Percentiles rank a stretch among this genome's conserved stretches.
Evolutionary conservation across 2,797 vertebrate genomes (phyloP).

Genomic region (Myotis pilosus): DNA sequence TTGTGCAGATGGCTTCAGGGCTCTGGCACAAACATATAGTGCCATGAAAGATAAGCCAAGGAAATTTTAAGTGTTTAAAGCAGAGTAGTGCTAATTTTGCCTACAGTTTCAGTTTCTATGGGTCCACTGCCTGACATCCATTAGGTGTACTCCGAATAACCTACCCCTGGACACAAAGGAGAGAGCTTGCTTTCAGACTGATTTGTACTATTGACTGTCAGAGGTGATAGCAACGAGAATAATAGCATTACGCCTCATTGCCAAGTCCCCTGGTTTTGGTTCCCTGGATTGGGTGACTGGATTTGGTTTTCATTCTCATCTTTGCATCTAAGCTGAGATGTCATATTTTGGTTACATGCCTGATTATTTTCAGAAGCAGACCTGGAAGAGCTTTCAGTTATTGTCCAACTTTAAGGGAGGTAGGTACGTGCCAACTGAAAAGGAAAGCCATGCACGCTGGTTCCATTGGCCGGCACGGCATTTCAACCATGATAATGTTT

Average conservation of each 20-base stretch:
- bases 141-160: conserved; percentile 17
- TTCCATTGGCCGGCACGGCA: neutral
- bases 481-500: neutral
- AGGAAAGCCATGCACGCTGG: neutral
- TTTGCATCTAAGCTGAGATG: neutral
- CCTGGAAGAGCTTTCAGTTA: neutral
- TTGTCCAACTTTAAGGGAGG: neutral
- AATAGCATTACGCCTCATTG: neutral
- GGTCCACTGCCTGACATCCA: neutral
- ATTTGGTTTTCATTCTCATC: neutral
- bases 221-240: neutral
- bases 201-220: neutral
- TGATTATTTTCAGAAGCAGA: neutral
- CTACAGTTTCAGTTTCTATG: conserved; percentile 22
- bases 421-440: neutral
- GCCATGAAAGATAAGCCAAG: conserved; percentile 1
- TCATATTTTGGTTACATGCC: neutral
- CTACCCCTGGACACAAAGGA: neutral
- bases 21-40: neutral
- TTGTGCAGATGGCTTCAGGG: conserved; percentile 18
- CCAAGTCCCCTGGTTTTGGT: neutral
- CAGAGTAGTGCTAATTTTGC: conserved; percentile 16
- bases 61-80: neutral
- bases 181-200: neutral
- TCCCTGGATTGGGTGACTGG: neutral